Evolutionary conservation across 2,113 vertebrate genomes (phyloP).

Genomic region (Melanotaenia duboulayi): DNA sequence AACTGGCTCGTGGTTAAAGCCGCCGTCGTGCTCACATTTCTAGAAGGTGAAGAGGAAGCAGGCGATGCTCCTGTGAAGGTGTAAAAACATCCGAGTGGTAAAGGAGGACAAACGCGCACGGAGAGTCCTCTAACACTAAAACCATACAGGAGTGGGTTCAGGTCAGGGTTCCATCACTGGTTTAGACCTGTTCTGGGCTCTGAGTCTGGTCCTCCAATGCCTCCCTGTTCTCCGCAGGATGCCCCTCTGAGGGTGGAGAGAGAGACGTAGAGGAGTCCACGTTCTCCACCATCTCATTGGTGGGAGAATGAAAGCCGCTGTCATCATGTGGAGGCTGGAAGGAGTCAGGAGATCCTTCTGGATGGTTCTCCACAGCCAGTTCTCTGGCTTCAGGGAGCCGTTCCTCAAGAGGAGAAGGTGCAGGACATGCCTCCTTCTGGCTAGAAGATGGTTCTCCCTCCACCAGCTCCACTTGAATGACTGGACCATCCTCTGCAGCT

Average conservation of each 20-base stretch:
- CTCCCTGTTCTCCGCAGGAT: background rate
- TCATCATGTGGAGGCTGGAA: constrained; percentile 33
- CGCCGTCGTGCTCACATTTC: too few species aligned
- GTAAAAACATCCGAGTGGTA: too few species aligned
- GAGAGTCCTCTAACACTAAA: too few species aligned
- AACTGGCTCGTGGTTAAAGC: too few species aligned
- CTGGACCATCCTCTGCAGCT: constrained; percentile 22
- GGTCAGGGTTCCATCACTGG: constrained; percentile 20
- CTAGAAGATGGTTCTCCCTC: constrained; percentile 4
- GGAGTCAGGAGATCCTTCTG: background rate
- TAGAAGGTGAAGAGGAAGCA: too few species aligned
- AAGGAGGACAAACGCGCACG: too few species aligned
- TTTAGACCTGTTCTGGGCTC: constrained; percentile 53
- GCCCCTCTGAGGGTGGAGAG: background rate
- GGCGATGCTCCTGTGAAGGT: too few species aligned
- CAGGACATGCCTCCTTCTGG: constrained; percentile 18
- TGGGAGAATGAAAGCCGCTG: constrained; percentile 58
- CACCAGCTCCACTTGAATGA: constrained; percentile 28
- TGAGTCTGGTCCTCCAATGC: constrained; percentile 12
- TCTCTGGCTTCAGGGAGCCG: background rate
- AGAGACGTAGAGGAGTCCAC: accelerated
- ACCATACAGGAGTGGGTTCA: too few species aligned
- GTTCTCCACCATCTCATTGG: constrained; percentile 8
- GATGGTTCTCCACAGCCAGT: background rate
- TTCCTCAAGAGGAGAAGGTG: constrained; percentile 11